These are phyloP conservation scores for Scleropages formosus DNA, from an alignment of 2,797 vertebrate species.

Conservation along the genomic window DNA sequence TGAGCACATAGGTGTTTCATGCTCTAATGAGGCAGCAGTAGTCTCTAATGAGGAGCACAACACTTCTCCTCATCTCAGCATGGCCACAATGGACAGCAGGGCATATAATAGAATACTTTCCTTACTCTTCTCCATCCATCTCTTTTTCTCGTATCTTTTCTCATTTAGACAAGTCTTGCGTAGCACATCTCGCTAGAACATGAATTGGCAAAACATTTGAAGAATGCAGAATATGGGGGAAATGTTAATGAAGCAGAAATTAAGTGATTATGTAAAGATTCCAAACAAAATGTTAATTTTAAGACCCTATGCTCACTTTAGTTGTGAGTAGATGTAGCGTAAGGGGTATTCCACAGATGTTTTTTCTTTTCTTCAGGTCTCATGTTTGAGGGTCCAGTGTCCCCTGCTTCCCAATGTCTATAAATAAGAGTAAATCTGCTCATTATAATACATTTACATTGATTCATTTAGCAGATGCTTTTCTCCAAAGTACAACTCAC, in stretches of 20 bases:
- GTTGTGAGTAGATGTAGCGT: neutral
- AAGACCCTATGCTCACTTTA: constrained; percentile 13
- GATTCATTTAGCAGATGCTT: too few species aligned
- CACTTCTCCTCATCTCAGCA: constrained; percentile 9
- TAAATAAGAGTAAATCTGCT: too few species aligned
- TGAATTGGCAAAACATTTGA: neutral
- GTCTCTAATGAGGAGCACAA: constrained; percentile 22
- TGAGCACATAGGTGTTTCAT: neutral
- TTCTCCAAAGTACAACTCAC: too few species aligned
- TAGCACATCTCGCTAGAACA: neutral
- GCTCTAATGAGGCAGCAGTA: constrained; percentile 37
- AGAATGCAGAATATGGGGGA: neutral
- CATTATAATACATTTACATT: too few species aligned
- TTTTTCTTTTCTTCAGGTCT: too few species aligned
- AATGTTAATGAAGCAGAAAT: constrained; percentile 20
- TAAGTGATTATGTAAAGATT: constrained; percentile 13
- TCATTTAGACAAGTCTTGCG: neutral
- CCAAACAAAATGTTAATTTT: neutral
- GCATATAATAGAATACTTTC: neutral
- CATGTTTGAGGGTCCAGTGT: too few species aligned
- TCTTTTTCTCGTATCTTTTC: constrained; percentile 1
- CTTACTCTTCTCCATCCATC: neutral
- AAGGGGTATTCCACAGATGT: neutral
- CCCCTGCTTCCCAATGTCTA: too few species aligned
- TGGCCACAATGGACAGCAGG: neutral